Base-by-base conservation (phyloP, 2,888 invertebrate genomes). In the Tenthredo livida region DNA sequence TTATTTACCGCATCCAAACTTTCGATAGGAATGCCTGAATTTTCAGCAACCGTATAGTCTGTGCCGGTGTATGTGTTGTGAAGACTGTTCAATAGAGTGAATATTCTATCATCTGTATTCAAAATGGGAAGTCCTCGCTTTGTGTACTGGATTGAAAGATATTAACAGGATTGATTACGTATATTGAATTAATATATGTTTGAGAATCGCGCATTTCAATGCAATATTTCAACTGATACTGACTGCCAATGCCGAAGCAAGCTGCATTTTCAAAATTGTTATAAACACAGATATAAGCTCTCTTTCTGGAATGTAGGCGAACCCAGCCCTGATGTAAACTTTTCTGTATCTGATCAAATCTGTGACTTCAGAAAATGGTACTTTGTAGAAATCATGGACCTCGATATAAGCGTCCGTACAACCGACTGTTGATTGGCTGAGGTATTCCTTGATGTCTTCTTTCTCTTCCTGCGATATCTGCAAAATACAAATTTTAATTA, bases 221-320 rank as follows among this genome's bases (percentile, higher is more conserved):
- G 6, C 9, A 40, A 29, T 29, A 67, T 29, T 73, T 67, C 6
- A 58, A 47, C 25, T 47, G 54, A 86, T 86, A 92, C 94, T 92
- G 91, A 97, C 95, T 88, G 95, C 95, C 87, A 98, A 94, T 84
- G 96, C 95, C 89, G 96, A 95, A 84, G 95, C 96, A 83, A 98
- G 94, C 88, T 95, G 94, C 47, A 95, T 94, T 90, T 97, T 95
- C 92, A 97, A 98, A 87, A 96, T 95, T 4, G 97, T 95, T 47
- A 96, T 95, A 70, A 99, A 95, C 78, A 99, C 96, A 9, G 97
- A 97, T 75, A 97, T 95, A 89, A 99, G 95, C 89, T 99, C 99
- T 87, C 95, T 95, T 86, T 96, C 96, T 0, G 98, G 97, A 75
- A 99, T 96, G 93, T 97, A 99, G 0, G 98, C 99, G 92, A 94